Evolutionary conservation across 2,797 vertebrate genomes (phyloP), one percentile per base, ranked within the genome.

Genomic region (Xiphophorus birchmanni): DNA sequence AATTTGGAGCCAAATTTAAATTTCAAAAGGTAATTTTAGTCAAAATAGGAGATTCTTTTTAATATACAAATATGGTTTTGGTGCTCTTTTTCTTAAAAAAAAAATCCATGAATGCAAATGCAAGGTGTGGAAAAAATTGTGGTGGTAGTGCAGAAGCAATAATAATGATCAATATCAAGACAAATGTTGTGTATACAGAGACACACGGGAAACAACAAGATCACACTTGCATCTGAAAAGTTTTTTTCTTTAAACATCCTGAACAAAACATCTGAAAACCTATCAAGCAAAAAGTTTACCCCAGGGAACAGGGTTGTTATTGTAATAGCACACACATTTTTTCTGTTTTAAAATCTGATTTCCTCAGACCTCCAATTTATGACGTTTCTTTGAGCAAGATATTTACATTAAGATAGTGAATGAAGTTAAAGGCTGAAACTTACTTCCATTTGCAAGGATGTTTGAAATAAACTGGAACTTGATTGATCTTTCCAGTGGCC

Each of bases 111-210:
- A 84, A 83, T 71, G 77, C 75, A 11, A 21, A 73, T 29, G 45
- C 45, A 58, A 84, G 69, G 80, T 80, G 65, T 83, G 32, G 32
- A 81, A 65, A 86, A 74, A 83, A 80, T 48, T 88, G 79, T 52
- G 82, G 73, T 35, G 85, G 80, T 82, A 87, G 87, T 90, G 86
- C 75, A 91, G 91, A 91, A 91, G 89, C 92, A 94, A 93, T 94
- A 91, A 76, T 79, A 40, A 80, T 78, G 72, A 65, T 40, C 76
- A 44, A 80, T 79, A 73, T 87, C 77, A 79, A 77, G 79, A 83
- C 84, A 86, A 75, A 18, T 45, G 2, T 21, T 71, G 73, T 87
- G 37, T 48, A 84, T 86, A 81, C 77, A 85, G 23, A 76, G 80
- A 81, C 79, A 35, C 58, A n/a, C 87, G 67, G 58, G 40, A 73